These are phyloP conservation scores for Simalia tracyae DNA, from an alignment of 2,797 vertebrate species.

Conservation along the genomic window DNA sequence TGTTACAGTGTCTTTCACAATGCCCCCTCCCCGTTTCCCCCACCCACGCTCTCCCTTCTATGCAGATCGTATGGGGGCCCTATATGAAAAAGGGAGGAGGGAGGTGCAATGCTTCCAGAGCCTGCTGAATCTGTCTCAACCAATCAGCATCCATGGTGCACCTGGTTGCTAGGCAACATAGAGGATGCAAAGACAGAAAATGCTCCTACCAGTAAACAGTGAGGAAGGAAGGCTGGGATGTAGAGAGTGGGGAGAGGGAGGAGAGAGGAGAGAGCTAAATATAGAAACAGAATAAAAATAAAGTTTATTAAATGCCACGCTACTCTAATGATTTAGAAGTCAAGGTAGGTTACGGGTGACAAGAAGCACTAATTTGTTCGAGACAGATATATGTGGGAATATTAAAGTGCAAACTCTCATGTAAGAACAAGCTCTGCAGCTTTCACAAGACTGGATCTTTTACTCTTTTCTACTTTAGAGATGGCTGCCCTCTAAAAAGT, in stretches of 20 bases:
- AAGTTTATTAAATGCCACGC: conserved; percentile 51
- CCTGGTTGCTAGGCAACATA: conserved; percentile 87
- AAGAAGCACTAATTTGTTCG: not conserved
- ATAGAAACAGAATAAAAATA: conserved; percentile 76
- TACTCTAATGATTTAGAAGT: not conserved
- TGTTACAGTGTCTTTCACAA: conserved; percentile 10
- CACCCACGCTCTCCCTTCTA: not conserved
- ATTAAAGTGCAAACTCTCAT: not conserved
- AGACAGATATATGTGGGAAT: not conserved
- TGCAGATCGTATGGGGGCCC: not conserved
- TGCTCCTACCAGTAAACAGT: conserved; percentile 61
- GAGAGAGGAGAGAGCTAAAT: conserved; percentile 67
- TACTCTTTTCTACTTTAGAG: not conserved
- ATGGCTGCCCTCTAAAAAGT: too few relatives aligned
- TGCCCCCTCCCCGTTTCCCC: not conserved
- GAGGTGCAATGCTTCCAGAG: conserved; percentile 14
- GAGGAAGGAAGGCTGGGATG: conserved; percentile 35
- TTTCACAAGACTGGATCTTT: not conserved
- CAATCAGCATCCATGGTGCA: conserved; percentile 73
- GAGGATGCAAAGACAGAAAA: conserved; percentile 65
- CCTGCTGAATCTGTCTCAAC: conserved; percentile 72
- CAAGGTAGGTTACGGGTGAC: not conserved
- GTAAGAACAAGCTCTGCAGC: not conserved
- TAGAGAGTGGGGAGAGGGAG: not conserved
- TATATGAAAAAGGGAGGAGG: not conserved